Evolutionary conservation across 1,140 invertebrate species (phyloP).

Genomic region (Apocrypta bakeri): DNA sequence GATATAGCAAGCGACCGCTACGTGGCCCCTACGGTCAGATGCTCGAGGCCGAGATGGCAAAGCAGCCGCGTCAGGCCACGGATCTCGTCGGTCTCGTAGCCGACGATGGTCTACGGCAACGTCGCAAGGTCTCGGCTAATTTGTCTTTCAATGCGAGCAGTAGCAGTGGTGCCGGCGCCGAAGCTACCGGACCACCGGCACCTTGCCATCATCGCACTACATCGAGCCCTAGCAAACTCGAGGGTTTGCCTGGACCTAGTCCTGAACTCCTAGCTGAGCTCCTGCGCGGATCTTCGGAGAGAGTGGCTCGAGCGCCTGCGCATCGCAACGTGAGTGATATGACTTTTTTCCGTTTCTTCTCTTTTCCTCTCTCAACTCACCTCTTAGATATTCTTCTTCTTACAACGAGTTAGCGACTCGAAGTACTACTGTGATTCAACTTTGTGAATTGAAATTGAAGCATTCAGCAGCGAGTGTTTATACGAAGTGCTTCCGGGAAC

Average conservation of each 20-base stretch:
- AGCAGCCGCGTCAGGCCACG: conserved; percentile 74
- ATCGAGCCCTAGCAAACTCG: conserved; percentile 86
- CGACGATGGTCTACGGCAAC: conserved; percentile 62
- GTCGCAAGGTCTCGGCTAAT: conserved; percentile 69
- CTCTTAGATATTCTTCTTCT: neutral
- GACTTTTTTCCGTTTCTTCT: neutral
- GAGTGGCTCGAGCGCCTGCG: conserved; percentile 73
- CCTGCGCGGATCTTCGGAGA: conserved; percentile 84
- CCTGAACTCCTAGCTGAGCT: conserved; percentile 83
- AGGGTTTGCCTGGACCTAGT: conserved; percentile 79
- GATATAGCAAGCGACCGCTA: conserved; percentile 84
- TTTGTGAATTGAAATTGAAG: neutral
- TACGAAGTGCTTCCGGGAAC: neutral
- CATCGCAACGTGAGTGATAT: conserved; percentile 31
- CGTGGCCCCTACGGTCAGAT: conserved; percentile 88
- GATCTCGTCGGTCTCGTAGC: conserved; percentile 60
- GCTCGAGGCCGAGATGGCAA: conserved; percentile 89
- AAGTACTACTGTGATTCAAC: neutral
- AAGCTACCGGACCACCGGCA: conserved; percentile 60
- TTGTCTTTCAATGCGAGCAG: conserved; percentile 66
- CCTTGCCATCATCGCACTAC: conserved; percentile 83
- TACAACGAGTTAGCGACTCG: too few relatives aligned
- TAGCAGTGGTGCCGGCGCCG: conserved; percentile 64
- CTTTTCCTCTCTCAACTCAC: too few relatives aligned
- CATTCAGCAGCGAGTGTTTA: neutral